A percentile compares a stretch with the other conserved stretches of the same genome.
Evolutionary conservation across 2,888 invertebrate species (phyloP).

Genomic region (Parnassius apollo): DNA sequence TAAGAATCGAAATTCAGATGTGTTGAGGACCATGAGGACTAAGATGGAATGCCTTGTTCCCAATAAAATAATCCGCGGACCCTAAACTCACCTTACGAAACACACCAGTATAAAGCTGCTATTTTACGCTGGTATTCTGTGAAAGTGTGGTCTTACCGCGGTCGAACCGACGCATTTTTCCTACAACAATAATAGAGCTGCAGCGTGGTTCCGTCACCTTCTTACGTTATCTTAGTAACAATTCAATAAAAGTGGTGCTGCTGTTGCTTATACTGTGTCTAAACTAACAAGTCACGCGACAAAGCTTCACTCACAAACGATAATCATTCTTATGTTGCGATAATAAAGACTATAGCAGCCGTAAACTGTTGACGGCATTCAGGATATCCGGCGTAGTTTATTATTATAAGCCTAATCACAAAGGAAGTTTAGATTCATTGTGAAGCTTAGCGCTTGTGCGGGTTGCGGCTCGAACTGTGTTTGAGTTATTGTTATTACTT

Average conservation of each 20-base stretch:
- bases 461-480: slow-evolving; percentile 21
- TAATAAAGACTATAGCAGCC: slow-evolving; percentile 20
- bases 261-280: slow-evolving; percentile 19
- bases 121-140: too few species aligned
- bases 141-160: too few species aligned
- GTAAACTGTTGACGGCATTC: slow-evolving; percentile 17
- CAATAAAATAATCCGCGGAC: too few species aligned
- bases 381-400: slow-evolving; percentile 47
- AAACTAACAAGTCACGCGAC: slow-evolving; percentile 23
- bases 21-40: too few species aligned
- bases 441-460: slow-evolving; percentile 18
- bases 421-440: slow-evolving; percentile 43
- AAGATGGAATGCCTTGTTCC: too few species aligned
- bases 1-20: too few species aligned
- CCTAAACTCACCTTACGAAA: too few species aligned
- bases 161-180: too few species aligned
- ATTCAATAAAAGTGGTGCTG: slow-evolving; percentile 1
- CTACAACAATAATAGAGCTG: too few species aligned
- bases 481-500: slow-evolving; percentile 30
- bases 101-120: too few species aligned
- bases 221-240: too few species aligned
- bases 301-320: slow-evolving; percentile 4
- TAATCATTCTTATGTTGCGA: slow-evolving; percentile 25
- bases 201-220: too few species aligned
- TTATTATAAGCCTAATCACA: slow-evolving; percentile 53